Conservation (phyloP, 2,888 invertebrate genomes). For the Andrena dorsata region DNA sequence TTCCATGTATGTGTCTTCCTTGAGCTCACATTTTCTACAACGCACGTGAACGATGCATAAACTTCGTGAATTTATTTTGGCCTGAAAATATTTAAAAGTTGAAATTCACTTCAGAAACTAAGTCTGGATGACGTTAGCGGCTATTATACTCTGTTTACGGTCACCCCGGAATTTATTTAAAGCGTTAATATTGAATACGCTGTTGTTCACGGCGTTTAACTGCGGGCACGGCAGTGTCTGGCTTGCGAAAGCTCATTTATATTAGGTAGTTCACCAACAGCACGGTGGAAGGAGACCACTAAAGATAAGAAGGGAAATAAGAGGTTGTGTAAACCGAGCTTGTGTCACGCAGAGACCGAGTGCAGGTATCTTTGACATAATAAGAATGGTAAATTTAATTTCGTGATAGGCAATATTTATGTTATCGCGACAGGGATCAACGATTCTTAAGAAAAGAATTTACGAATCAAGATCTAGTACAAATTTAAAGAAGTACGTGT, state of each 20-base stretch:
- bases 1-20: too few species aligned
- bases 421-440: neutral
- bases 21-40: too few species aligned
- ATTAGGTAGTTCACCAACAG: conserved; percentile 26
- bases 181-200: conserved; percentile 38
- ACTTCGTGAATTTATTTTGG: too few species aligned
- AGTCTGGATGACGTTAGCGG: too few species aligned
- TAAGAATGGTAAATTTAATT: conserved; percentile 20
- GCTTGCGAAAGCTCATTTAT: conserved; percentile 43
- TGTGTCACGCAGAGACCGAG: conserved; percentile 6
- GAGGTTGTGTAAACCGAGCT: conserved; percentile 40
- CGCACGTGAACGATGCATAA: too few species aligned
- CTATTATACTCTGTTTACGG: too few species aligned
- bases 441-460: neutral
- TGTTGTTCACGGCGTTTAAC: conserved; percentile 37
- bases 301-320: conserved; percentile 49
- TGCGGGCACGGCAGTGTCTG: conserved; percentile 24
- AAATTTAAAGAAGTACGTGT: neutral
- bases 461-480: conserved; percentile 1
- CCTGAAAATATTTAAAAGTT: too few species aligned
- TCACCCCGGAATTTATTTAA: neutral
- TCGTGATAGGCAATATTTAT: conserved; percentile 10
- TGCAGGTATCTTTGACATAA: conserved; percentile 25
- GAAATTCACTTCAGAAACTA: too few species aligned
- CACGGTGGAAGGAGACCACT: conserved; percentile 3